Percentiles rank a stretch among this genome's conserved stretches.
These are phyloP conservation scores for Ashinkailepas kermadecensis DNA, from an alignment of 2,888 invertebrate species.

Conservation along the genomic window DNA sequence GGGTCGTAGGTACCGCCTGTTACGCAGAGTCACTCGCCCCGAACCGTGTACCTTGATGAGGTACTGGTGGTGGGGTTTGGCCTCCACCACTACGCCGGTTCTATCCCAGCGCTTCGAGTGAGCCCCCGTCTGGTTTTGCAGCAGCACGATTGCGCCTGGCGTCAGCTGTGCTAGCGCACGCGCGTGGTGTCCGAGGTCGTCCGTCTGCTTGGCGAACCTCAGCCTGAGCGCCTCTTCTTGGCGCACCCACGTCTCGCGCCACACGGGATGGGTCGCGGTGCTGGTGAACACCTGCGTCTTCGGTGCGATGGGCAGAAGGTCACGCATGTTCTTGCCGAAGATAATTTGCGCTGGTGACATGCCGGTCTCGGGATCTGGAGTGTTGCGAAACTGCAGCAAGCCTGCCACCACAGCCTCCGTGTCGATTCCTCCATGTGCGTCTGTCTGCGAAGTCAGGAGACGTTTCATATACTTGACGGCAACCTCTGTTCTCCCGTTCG, in stretches of 20 bases:
- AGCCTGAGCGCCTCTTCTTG: slow-evolving; percentile 17
- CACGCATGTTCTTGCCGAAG: not conserved
- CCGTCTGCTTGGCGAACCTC: slow-evolving; percentile 24
- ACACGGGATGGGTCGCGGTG: slow-evolving; percentile 10
- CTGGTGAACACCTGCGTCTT: slow-evolving; percentile 22
- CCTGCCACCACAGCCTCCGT: not conserved
- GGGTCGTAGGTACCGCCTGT: too few relatives aligned
- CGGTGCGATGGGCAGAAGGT: slow-evolving; percentile 23
- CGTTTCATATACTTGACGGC: slow-evolving; percentile 25
- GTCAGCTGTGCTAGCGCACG: not conserved
- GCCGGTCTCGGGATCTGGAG: not conserved
- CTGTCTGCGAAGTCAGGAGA: slow-evolving; percentile 23
- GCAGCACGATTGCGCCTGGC: not conserved
- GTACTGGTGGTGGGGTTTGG: too few relatives aligned
- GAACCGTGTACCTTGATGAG: too few relatives aligned
- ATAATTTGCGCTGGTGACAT: too few relatives aligned
- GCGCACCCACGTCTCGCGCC: slow-evolving; percentile 12
- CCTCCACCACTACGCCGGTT: not conserved
- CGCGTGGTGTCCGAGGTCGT: not conserved
- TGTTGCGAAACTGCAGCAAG: slow-evolving; percentile 24
- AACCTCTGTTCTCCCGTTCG: slow-evolving; percentile 25
- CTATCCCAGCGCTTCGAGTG: not conserved
- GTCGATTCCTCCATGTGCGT: not conserved
- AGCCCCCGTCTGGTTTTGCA: not conserved
- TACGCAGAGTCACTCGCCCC: too few relatives aligned